Evolutionary conservation across 2,888 invertebrate species (phyloP), one percentile per base, ranked within the genome.

Genomic region (Pseudococcus jackbeardsleyi): DNA sequence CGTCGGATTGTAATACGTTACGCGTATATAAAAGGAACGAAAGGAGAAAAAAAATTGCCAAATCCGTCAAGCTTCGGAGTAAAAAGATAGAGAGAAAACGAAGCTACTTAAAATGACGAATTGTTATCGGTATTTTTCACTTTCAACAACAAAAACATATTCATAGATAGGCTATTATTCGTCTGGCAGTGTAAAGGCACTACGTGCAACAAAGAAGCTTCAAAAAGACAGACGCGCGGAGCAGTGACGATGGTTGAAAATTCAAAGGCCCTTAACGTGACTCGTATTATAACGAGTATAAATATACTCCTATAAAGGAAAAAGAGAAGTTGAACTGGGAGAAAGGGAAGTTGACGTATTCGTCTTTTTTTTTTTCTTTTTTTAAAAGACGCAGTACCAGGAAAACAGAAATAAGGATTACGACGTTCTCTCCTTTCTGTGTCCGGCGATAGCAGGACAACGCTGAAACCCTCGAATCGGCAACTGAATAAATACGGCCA

Each of bases 401-500:
- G 46, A 46, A 46, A 46, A 46, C 46, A 46, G 46, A 46, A 59
- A 59, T 59, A 59, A 59, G 59, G 59, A 59, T 59, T 59, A 59
- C 59, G 59, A 15, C 7, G 59, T 59, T 59, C 15, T 59, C 59
- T 7, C 15, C 59, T n/a, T 59, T 59, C n/a, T 59, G 59, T 59
- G 59, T 59, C 17, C n/a, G 15, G 15, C 0, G 17, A 6, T 7
- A 6, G 6, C 8, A 59, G 15, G 59, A 59, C 59, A 17, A 2
- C n/a, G n/a, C 12, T 12, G 46, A 46, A 50, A 17, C 59, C 68
- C 68, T 72, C 54, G 11, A 7, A 59, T 54, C 33, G 50, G 54
- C 85, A 22, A 85, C 85, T 85, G 85, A 85, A 85, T 85, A 85
- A 85, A 85, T 85, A 85, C 85, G 54, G 59, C 26, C 17, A 33